Evolutionary conservation across 2,888 invertebrate species (phyloP), one percentile per base, ranked within the genome.

Genomic region (Zaprionus obscuricornis): DNA sequence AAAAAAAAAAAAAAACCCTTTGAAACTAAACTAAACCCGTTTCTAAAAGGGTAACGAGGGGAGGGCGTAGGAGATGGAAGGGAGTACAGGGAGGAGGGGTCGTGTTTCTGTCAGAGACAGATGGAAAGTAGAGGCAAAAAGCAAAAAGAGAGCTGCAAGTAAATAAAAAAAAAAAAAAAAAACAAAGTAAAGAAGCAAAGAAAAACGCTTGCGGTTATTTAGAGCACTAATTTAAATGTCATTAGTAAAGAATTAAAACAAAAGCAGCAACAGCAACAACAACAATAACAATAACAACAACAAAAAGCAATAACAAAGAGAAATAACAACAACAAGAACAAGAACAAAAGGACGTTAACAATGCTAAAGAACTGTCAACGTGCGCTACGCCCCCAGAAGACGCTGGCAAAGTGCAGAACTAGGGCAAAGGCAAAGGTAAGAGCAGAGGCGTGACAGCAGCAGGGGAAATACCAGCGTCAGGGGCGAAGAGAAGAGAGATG

Each of bases 171-270:
- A 73, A 60, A 62, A 37, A 26, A 58, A 22, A 20, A n/a, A 37
- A 40, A 27, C 26, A 34, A 34, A 34, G 57, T 22, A 14, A 13
- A 26, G 22, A 18, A 27, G 11, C 14, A 16, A n/a, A n/a, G 8
- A 13, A 18, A 65, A 65, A 29, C 50, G 72, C 78, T 63, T 39
- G 78, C 63, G 75, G 81, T 68, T 59, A 78, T 68, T 54, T 66
- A 81, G 77, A 81, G 78, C 64, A 73, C 86, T 85, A 86, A 86
- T 86, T 86, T 84, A 78, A 81, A 82, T 83, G 76, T 83, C 86
- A 83, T 82, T 85, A 83, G 82, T 67, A 52, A 74, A 67, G 65
- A 79, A 77, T 82, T 81, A 81, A 86, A 74, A 83, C 70, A 83
- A 81, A 67, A 57, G 67, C 37, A 42, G 13, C 18, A 10, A 47